Evolutionary conservation across 2,797 vertebrate species (phyloP).

Genomic region (Tadarida brasiliensis): DNA sequence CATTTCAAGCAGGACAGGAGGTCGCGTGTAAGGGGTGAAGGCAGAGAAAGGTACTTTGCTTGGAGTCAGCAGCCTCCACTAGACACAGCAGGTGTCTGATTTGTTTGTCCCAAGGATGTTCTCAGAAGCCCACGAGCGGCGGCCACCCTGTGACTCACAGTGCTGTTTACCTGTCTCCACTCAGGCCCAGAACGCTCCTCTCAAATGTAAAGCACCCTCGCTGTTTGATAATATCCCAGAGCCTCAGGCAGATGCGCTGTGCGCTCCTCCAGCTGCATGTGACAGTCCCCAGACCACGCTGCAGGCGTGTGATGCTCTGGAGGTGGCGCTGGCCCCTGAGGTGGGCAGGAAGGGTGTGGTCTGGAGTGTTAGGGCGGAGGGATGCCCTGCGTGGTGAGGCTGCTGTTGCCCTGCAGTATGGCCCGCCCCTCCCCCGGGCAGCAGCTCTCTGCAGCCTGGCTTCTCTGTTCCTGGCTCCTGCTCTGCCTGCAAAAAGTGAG

Average conservation of each 20-base stretch:
- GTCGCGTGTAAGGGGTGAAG: not conserved
- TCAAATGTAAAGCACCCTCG: not conserved
- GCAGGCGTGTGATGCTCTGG: not conserved
- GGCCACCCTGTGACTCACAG: not conserved
- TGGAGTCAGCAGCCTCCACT: not conserved
- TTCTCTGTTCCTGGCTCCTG: rapidly evolving
- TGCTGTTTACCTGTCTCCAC: not conserved
- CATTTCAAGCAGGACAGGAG: not conserved
- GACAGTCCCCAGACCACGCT: not conserved
- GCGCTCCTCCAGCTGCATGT: not conserved
- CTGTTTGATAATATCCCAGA: not conserved
- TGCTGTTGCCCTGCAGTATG: not conserved
- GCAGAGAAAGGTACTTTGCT: not conserved
- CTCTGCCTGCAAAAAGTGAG: not conserved
- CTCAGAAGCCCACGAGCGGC: not conserved
- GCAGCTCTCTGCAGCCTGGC: not conserved
- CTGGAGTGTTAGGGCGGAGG: rapidly evolving
- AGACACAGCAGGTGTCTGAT: not conserved
- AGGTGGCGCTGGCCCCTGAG: not conserved
- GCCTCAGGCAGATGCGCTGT: not conserved
- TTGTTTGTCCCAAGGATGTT: not conserved
- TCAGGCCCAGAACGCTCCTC: not conserved
- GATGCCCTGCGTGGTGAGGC: not conserved
- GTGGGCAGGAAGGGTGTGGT: not conserved
- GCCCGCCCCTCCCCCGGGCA: not conserved